Evolutionary conservation across 2,113 vertebrate genomes (phyloP).

Genomic region (Poeciliopsis occidentalis): DNA sequence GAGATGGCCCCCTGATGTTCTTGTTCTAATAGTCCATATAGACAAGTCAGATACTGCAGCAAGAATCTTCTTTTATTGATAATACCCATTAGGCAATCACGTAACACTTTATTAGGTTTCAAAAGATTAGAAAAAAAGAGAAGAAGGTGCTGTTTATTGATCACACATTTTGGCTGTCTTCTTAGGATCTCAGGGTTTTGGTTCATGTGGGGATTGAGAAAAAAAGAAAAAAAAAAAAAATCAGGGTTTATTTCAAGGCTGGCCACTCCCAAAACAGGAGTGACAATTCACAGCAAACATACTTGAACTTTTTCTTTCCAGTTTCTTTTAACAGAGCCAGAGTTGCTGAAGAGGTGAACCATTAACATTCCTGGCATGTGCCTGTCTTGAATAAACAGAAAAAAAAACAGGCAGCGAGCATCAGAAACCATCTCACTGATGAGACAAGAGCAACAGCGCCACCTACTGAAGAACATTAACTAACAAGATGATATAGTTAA

Average conservation of each 20-base stretch:
- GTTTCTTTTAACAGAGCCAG: neutral
- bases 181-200: neutral
- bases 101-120: neutral
- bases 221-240: neutral
- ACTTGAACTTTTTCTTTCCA: neutral
- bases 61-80: neutral
- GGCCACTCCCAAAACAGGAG: neutral
- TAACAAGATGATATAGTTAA: neutral
- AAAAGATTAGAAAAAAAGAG: neutral
- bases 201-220: neutral
- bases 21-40: constrained; percentile 18
- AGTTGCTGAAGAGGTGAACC: neutral
- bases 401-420: constrained; percentile 5
- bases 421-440: constrained; percentile 20
- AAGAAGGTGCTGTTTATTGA: neutral
- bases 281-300: neutral
- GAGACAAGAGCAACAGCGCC: constrained; percentile 27
- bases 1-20: constrained; percentile 36
- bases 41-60: constrained; percentile 6
- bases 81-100: no score
- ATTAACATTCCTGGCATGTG: constrained; percentile 41
- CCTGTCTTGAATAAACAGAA: constrained; percentile 15
- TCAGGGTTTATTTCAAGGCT: constrained; percentile 38
- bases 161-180: neutral
- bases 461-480: constrained; percentile 44